Evolutionary conservation across 2,888 invertebrate species (phyloP), one percentile per base, ranked within the genome.

Genomic region (Maniola hyperantus): DNA sequence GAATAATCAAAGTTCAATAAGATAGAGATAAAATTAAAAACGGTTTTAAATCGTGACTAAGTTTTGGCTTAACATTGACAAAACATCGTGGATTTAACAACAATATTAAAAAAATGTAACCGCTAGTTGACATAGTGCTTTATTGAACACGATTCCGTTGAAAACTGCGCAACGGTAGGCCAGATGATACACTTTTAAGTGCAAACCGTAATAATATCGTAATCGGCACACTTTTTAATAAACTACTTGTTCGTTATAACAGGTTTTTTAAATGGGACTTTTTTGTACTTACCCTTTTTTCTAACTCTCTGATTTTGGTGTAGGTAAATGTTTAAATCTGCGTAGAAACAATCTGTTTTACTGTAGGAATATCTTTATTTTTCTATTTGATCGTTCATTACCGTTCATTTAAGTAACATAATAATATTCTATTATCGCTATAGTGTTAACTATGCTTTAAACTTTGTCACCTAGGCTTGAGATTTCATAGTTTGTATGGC

Each of bases 71-170:
- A 36, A 50, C 5, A 74, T 78, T 77, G 77, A 69, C 74, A 71
- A 72, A 76, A 74, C 76, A 78, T 81, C 81, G 77, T 80, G 77
- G 79, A 80, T 83, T 78, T 82, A 77, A 77, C 75, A 77, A 76
- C 80, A 77, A 76, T 77, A 79, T 58, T 46, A 79, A 85, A 88
- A 90, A 90, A 90, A 78, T 77, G 79, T 84, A 82, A 89, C 91
- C 91, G 91, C 91, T 91, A 91, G 75, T 79, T 88, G 91, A 88
- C 91, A 91, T 85, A 90, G 88, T 90, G 90, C 82, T 89, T 86
- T 88, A 89, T 88, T 87, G 86, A 87, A 83, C 82, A 84, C 80
- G 82, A 87, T 85, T 84, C 86, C 84, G 85, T 86, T 86, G 83
- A 79, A 75, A 73, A 75, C 71, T 57, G 70, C 77, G 80, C 83